Evolutionary conservation across 2,888 invertebrate species (phyloP).

Genomic region (Platycheirus albimanus): DNA sequence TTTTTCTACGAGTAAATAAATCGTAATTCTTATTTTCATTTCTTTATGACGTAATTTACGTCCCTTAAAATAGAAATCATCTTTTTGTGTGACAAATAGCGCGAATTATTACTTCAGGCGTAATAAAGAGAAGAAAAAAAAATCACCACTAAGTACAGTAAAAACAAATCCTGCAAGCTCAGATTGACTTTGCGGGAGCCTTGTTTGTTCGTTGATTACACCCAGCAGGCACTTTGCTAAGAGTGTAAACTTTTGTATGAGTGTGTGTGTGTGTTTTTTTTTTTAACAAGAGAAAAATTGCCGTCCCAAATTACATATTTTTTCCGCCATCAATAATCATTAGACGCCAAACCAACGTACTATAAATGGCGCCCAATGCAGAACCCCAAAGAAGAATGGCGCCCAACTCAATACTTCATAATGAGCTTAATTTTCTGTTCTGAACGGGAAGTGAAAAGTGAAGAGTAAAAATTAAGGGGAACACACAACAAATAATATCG

Average conservation of each 20-base stretch:
- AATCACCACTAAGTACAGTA: constrained; percentile 22
- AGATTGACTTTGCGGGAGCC: constrained; percentile 19
- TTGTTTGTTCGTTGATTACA: constrained; percentile 15
- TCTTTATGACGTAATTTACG: constrained; percentile 14
- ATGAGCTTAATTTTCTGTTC: constrained; percentile 57
- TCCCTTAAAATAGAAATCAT: constrained; percentile 6
- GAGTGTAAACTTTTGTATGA: too few relatives aligned
- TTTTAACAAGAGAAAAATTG: neutral
- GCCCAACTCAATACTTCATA: constrained; percentile 42
- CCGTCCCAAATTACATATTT: constrained; percentile 20
- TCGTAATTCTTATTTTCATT: neutral
- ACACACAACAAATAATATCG: neutral
- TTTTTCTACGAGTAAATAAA: too few relatives aligned
- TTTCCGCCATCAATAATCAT: constrained; percentile 27
- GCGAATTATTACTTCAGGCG: constrained; percentile 1
- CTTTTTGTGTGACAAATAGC: constrained; percentile 31
- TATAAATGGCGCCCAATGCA: constrained; percentile 29
- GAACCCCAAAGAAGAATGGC: constrained; percentile 24
- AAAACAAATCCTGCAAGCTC: neutral
- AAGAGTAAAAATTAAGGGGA: neutral
- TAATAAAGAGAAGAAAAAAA: neutral
- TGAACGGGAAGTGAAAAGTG: constrained; percentile 8
- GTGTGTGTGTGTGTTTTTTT: constrained; percentile 1
- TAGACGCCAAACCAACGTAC: constrained; percentile 6
- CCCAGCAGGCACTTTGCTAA: constrained; percentile 9